Percentiles rank a stretch among this genome's conserved stretches.
phyloP scores from a whole-genome alignment of 30 jellyfish, hydroid and myxozoan species.

The Aurelia aurita region DNA sequence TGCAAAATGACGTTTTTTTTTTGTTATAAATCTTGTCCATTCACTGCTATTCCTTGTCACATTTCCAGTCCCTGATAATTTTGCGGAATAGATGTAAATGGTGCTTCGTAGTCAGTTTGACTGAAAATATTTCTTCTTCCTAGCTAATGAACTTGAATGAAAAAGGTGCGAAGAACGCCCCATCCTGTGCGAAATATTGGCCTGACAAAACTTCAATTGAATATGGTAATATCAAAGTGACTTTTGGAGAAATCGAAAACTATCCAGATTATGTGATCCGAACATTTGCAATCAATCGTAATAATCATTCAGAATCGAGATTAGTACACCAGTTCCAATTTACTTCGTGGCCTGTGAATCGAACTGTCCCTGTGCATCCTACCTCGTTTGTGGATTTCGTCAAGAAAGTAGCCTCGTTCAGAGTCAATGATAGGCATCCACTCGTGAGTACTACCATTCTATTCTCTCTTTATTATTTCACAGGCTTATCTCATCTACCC shows the following conservation, averaged over 20 bases:
- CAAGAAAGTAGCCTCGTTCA: constrained; percentile 49
- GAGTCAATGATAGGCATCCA: constrained; percentile 49
- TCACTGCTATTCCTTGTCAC: too few relatives aligned
- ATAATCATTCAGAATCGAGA: constrained; percentile 4
- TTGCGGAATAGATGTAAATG: too few relatives aligned
- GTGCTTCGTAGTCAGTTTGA: background rate
- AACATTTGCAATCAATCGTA: constrained; percentile 10
- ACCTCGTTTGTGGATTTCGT: constrained; percentile 80
- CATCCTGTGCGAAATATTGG: constrained; percentile 58
- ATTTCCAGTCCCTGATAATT: too few relatives aligned
- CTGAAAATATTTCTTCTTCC: background rate
- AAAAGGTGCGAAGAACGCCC: constrained; percentile 1
- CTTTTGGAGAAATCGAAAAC: background rate
- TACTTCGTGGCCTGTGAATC: constrained; percentile 82
- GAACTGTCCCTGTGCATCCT: constrained; percentile 61
- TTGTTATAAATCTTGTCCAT: too few relatives aligned
- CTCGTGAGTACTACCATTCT: constrained; percentile 20
- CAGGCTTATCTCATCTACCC: too few relatives aligned
- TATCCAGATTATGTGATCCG: constrained; percentile 57
- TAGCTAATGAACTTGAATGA: constrained; percentile 39
- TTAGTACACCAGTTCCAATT: constrained; percentile 69
- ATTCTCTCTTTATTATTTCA: background rate
- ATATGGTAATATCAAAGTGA: constrained; percentile 26
- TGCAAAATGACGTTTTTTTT: too few relatives aligned
- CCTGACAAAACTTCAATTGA: constrained; percentile 15